A percentile compares a stretch with the other conserved stretches of the same genome.
phyloP scores from a whole-genome alignment of 2,797 vertebrate genomes.

The Masticophis lateralis region DNA sequence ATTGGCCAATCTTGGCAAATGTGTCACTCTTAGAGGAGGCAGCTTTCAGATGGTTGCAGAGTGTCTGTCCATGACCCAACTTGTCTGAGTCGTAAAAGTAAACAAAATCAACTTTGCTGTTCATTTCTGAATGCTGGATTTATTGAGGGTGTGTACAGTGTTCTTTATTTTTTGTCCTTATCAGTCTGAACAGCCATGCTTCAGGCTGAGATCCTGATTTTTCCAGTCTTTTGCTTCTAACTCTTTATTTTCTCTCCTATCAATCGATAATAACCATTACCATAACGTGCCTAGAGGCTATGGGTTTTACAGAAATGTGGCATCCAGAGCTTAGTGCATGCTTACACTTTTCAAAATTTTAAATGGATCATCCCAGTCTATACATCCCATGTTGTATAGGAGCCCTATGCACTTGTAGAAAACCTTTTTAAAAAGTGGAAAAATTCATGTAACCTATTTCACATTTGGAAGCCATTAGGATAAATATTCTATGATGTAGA shows the following conservation, averaged over 20 bases:
- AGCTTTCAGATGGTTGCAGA: neutral
- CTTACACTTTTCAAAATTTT: neutral
- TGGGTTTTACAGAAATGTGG: neutral
- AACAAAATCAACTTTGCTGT: neutral
- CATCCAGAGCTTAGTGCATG: neutral
- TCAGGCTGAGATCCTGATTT: neutral
- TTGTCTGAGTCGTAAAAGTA: rapidly evolving
- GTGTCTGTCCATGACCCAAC: neutral
- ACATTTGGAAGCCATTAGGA: neutral
- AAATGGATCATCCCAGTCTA: neutral
- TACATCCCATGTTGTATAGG: neutral
- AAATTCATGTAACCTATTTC: neutral
- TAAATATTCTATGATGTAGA: neutral
- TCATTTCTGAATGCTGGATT: neutral
- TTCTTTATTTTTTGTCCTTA: neutral
- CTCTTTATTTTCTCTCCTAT: neutral
- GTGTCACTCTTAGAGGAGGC: neutral
- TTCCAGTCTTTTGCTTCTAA: neutral
- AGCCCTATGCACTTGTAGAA: neutral
- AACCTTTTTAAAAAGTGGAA: neutral
- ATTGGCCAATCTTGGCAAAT: neutral
- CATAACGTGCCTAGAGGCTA: neutral
- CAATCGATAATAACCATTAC: neutral
- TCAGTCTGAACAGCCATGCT: neutral
- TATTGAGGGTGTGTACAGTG: neutral